Evolutionary conservation across 2,113 vertebrate species (phyloP), one percentile per base, ranked within the genome.

Genomic region (Sander vitreus): DNA sequence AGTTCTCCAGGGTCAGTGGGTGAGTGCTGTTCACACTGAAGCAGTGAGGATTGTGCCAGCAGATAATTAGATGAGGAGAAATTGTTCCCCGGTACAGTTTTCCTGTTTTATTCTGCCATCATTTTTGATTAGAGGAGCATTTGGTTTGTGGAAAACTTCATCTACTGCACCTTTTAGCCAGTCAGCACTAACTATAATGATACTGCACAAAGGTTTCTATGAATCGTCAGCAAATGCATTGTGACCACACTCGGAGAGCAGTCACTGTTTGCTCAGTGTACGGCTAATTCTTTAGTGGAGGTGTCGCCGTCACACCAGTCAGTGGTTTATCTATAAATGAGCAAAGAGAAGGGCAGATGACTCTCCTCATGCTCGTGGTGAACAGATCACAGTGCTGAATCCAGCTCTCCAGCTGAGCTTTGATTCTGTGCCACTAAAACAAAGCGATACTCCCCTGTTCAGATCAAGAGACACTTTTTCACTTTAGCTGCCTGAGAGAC

Each of bases 1-100:
- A 51, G 82, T 30, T 84, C 80, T 75, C 72, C 12, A n/a, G 86
- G 92, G 91, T 93, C 90, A 91, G 83, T 76, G 85, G 85, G 80
- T 89, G 84, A 90, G 57, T 57, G 15, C 55, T 87, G 85, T 86
- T 88, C 85, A 83, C 91, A 88, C 88, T 63, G 76, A 82, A 71
- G 78, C 82, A 48, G 86, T 33, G 15, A 69, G 25, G 62, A 78
- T 43, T n/a, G 33, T 71, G 87, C 84, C 87, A 90, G 75, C 71
- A 54, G 47, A 89, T 81, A 83, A 90, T 86, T 78, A 81, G 68
- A 86, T 78, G 73, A 84, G 72, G 76, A 75, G 77, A 84, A 81
- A 86, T 54, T 21, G 63, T 75, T 71, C 73, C 76, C n/a, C 16
- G 0, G 8, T 16, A 43, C 25, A 76, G 43, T 23, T 62, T 68